Conservation (phyloP, 2,888 invertebrate species). For the Apomyelois bistriatella region DNA sequence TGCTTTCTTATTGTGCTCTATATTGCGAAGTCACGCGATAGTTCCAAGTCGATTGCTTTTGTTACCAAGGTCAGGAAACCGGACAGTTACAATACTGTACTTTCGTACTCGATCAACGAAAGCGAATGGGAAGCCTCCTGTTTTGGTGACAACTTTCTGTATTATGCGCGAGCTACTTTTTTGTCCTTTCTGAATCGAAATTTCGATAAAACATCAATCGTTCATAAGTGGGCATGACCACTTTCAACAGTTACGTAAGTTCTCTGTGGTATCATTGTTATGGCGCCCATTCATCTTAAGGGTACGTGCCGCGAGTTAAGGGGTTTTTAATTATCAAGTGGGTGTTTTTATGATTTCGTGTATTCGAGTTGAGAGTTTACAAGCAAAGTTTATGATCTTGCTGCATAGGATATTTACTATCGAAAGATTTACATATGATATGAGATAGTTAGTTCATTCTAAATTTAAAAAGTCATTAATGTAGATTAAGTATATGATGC, state of each 20-base stretch:
- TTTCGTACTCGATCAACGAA: conserved; percentile 68
- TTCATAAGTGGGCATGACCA: conserved; percentile 57
- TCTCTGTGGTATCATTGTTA: conserved; percentile 30
- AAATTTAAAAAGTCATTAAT: too few relatives aligned
- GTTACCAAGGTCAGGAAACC: conserved; percentile 67
- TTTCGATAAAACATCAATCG: conserved; percentile 67
- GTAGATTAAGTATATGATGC: too few relatives aligned
- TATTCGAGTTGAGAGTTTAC: conserved; percentile 18
- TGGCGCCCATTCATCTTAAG: conserved; percentile 31
- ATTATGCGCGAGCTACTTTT: conserved; percentile 63
- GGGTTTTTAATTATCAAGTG: conserved; percentile 58
- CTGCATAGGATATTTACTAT: conserved; percentile 14
- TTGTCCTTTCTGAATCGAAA: conserved; percentile 69
- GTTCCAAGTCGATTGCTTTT: conserved; percentile 42
- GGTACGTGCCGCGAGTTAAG: conserved; percentile 34
- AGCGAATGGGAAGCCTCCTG: conserved; percentile 65
- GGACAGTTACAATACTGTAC: conserved; percentile 60
- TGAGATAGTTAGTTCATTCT: too few relatives aligned
- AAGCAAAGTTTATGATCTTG: conserved; percentile 15
- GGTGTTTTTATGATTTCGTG: conserved; percentile 43
- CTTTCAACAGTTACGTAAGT: conserved; percentile 67
- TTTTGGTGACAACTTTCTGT: conserved; percentile 72
- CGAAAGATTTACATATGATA: too few relatives aligned
- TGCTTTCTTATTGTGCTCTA: conserved; percentile 55
- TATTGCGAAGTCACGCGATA: conserved; percentile 53